Percentiles rank a stretch among this genome's conserved stretches.
These are phyloP conservation scores for Sciurus niger DNA, from an alignment of 2,113 vertebrate genomes.

Conservation along the genomic window DNA sequence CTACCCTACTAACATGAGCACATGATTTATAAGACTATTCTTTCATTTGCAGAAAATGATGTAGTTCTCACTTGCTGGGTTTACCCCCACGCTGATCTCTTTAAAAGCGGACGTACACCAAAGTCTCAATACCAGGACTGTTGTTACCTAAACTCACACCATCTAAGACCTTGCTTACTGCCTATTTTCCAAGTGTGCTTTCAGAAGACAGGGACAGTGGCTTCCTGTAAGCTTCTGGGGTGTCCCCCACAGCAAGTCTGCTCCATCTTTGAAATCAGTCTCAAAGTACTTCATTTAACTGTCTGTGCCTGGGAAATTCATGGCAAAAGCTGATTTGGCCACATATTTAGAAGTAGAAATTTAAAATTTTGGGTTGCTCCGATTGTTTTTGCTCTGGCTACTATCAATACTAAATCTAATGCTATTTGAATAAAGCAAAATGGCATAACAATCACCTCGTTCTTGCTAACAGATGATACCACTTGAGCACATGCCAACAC, in stretches of 20 bases:
- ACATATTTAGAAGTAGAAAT: not conserved
- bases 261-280: not conserved
- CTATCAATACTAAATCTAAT: conserved; percentile 9
- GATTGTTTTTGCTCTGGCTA: not conserved
- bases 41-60: conserved; percentile 13
- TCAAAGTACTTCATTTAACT: not conserved
- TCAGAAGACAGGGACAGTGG: not conserved
- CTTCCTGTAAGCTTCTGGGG: not conserved
- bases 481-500: not conserved
- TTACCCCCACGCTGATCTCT: not conserved
- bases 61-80: not conserved
- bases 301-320: not conserved
- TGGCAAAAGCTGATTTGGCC: not conserved
- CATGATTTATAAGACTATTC: not conserved
- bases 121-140: not conserved
- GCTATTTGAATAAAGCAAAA: conserved; percentile 35
- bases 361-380: not conserved
- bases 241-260: not conserved
- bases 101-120: not conserved
- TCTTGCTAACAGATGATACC: not conserved
- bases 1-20: not conserved
- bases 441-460: not conserved
- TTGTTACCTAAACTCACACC: not conserved
- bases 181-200: not conserved
- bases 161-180: not conserved